Conservation (phyloP, 2,888 invertebrate genomes). For the Lapara coniferarum region DNA sequence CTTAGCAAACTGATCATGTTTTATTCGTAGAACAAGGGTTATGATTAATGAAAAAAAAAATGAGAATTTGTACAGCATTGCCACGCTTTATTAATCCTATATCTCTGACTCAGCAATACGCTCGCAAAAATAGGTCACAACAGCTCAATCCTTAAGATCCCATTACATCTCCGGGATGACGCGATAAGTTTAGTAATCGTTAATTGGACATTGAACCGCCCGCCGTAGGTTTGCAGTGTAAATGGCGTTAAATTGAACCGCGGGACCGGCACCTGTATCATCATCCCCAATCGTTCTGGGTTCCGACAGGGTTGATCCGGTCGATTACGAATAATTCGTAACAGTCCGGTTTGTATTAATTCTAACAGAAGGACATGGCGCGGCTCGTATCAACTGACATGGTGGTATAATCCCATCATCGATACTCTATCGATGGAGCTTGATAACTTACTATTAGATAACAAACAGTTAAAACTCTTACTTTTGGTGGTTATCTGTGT, state of each 20-base stretch:
- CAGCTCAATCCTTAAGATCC: neutral
- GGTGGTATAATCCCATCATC: no score
- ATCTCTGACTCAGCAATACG: neutral
- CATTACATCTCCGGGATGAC: slow-evolving; percentile 13
- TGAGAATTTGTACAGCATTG: neutral
- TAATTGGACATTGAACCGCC: slow-evolving; percentile 56
- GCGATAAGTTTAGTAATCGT: slow-evolving; percentile 45
- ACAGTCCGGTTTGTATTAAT: no score
- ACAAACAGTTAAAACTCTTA: no score
- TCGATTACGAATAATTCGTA: no score
- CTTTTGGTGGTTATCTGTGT: no score
- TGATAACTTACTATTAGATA: no score
- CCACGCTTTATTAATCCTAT: neutral
- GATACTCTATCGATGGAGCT: no score
- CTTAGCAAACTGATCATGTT: no score
- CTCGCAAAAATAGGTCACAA: neutral
- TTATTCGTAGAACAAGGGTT: no score
- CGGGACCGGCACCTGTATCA: slow-evolving; percentile 47
- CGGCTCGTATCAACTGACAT: neutral
- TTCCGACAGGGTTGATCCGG: no score
- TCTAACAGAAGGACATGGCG: no score
- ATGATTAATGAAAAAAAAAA: no score
- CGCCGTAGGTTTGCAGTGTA: slow-evolving; percentile 45
- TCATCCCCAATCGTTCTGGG: slow-evolving; percentile 42
- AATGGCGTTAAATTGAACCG: slow-evolving; percentile 63